phyloP scores from a whole-genome alignment of 1,140 invertebrate genomes.

The Pogonognathellus flavescens region DNA sequence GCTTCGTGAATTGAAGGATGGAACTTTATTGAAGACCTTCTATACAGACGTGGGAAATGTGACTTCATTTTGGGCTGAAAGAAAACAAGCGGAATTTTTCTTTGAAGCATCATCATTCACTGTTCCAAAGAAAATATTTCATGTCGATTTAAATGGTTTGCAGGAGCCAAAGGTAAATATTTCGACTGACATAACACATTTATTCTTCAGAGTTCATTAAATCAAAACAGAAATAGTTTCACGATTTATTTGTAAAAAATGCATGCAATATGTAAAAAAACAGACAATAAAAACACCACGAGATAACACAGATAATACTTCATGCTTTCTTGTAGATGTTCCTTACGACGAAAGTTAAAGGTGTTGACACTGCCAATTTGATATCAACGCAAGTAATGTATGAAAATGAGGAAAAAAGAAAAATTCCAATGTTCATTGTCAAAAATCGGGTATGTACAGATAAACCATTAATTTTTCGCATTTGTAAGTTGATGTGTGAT shows the following conservation, averaged over 20 bases:
- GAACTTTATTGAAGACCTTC: constrained; percentile 79
- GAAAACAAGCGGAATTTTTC: constrained; percentile 90
- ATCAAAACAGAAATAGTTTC: no score
- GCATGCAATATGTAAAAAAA: no score
- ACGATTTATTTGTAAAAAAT: no score
- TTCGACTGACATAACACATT: no score
- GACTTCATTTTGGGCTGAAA: constrained; percentile 83
- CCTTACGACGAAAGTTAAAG: neutral
- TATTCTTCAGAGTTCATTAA: no score
- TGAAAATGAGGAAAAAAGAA: neutral
- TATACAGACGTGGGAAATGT: constrained; percentile 83
- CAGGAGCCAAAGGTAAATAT: constrained; percentile 72
- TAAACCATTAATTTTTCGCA: no score
- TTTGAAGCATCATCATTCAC: constrained; percentile 94
- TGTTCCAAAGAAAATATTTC: constrained; percentile 91
- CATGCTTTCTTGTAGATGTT: neutral
- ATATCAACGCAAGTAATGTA: neutral
- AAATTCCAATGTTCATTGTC: neutral
- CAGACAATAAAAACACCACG: neutral
- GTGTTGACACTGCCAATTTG: neutral
- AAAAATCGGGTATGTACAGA: neutral
- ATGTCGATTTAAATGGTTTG: constrained; percentile 83
- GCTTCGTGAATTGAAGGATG: constrained; percentile 82
- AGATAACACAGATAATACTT: neutral
- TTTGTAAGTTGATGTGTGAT: no score